Conservation (phyloP, 1,140 invertebrate genomes). For the Venturia canescens region DNA sequence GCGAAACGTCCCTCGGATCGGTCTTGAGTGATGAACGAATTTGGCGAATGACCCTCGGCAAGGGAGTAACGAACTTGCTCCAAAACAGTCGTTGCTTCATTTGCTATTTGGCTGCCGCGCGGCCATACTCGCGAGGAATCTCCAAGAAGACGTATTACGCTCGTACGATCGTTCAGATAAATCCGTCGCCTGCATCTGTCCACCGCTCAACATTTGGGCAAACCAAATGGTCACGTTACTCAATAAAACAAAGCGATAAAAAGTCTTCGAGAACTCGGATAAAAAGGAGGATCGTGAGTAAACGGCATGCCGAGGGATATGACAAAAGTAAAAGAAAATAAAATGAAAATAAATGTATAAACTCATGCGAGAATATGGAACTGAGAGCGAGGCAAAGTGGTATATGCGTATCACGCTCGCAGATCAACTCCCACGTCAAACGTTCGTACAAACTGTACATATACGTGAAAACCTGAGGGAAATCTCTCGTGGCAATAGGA, state of each 20-base stretch:
- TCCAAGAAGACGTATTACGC: background rate
- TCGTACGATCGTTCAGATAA: background rate
- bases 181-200: too few relatives aligned
- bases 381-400: background rate
- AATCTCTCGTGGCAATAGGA: constrained; percentile 65
- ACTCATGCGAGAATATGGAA: background rate
- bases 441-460: constrained; percentile 52
- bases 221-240: too few relatives aligned
- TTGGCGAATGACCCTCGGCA: background rate
- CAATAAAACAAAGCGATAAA: too few relatives aligned
- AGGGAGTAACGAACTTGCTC: background rate
- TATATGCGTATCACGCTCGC: constrained; percentile 40
- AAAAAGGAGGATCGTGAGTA: too few relatives aligned
- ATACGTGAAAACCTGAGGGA: constrained; percentile 74
- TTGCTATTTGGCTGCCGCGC: background rate
- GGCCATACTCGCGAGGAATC: too few relatives aligned
- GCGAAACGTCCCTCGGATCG: background rate
- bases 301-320: background rate
- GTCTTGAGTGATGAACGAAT: constrained; percentile 2
- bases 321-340: background rate
- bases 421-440: constrained; percentile 59
- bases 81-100: background rate
- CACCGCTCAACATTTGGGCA: too few relatives aligned
- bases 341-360: background rate
- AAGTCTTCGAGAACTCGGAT: too few relatives aligned